A percentile compares a stretch with the other conserved stretches of the same genome.
Conservation (phyloP, 2,797 vertebrate genomes). For the Poliocrania exsul region DNA sequence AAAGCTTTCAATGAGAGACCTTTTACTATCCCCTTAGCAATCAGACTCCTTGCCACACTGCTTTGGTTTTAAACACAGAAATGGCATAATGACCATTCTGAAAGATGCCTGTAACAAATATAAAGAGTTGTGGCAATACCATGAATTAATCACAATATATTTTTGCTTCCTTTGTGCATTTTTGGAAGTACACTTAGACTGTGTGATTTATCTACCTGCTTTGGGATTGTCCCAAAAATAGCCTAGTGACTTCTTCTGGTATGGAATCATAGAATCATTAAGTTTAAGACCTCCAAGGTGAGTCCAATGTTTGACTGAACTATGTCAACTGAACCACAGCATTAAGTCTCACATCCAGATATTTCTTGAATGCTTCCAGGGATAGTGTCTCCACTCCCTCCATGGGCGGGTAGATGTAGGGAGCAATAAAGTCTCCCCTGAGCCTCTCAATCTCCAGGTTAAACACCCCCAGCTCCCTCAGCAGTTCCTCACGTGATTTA, state of each 20-base stretch:
- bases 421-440: not conserved
- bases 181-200: not conserved
- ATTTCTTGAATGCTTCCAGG: not conserved
- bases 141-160: not conserved
- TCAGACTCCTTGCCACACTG: not conserved
- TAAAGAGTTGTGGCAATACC: not conserved
- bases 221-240: not conserved
- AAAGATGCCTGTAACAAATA: not conserved
- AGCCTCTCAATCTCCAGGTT: not conserved
- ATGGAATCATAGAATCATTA: not conserved
- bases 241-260: not conserved
- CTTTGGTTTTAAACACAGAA: not conserved
- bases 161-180: not conserved
- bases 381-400: not conserved
- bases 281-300: rapidly evolving
- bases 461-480: not conserved
- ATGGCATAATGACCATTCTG: not conserved
- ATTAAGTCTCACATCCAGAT: not conserved
- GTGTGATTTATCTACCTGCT: not conserved
- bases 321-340: not conserved
- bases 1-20: not conserved
- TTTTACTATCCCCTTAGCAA: not conserved
- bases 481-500: not conserved
- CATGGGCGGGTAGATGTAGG: not conserved
- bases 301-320: not conserved